These are phyloP conservation scores for Crypturellus undulatus DNA, from an alignment of 2,113 vertebrate species.

Conservation along the genomic window DNA sequence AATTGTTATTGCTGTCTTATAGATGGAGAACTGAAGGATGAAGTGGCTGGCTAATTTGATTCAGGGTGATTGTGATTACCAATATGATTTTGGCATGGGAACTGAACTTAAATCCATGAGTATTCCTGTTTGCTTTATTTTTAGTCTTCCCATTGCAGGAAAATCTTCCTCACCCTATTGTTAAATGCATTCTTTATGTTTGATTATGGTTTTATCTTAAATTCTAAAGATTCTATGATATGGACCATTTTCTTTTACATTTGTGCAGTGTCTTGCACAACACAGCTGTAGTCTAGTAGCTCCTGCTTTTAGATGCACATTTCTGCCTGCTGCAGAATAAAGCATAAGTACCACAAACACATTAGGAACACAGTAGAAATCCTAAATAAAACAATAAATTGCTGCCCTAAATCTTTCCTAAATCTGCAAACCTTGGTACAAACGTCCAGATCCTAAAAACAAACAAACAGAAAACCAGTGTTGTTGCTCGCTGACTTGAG, in stretches of 20 bases:
- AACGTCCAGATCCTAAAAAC: not conserved
- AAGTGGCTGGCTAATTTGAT: not conserved
- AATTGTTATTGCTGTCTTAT: not conserved
- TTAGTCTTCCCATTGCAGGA: not conserved
- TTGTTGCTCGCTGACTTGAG: not conserved
- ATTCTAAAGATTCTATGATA: not conserved
- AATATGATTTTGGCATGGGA: not conserved
- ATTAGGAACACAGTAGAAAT: not conserved
- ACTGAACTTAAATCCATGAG: not conserved
- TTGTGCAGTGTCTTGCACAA: not conserved
- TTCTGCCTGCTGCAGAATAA: not conserved
- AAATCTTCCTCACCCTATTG: not conserved
- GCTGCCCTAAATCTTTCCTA: not conserved
- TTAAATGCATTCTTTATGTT: not conserved
- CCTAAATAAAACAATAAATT: not conserved
- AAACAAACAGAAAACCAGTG: not conserved
- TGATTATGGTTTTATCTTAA: not conserved
- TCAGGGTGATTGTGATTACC: not conserved
- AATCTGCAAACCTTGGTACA: not conserved
- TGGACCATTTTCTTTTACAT: not conserved
- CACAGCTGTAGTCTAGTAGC: not conserved
- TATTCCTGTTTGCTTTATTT: not conserved
- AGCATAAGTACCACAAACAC: not conserved
- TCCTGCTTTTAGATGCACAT: not conserved
- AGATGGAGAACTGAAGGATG: not conserved